phyloP scores from a whole-genome alignment of 2,888 invertebrate genomes.

The Ellobium chinense region DNA sequence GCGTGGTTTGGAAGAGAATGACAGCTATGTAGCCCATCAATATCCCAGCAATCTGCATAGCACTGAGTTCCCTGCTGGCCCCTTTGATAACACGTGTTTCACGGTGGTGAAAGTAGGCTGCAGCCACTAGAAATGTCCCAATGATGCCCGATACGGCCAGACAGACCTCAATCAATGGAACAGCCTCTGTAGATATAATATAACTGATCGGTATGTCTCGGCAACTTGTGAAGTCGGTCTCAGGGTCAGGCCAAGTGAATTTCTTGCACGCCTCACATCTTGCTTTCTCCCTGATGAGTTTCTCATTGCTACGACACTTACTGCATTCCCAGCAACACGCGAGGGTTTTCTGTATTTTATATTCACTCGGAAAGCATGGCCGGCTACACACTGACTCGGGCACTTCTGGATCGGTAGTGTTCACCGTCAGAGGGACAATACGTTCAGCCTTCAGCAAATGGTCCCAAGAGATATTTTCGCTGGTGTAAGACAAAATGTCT shows the following conservation, averaged over 20 bases:
- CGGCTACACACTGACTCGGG: slow-evolving; percentile 54
- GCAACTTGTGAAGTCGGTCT: slow-evolving; percentile 44
- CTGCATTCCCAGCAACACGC: slow-evolving; percentile 60
- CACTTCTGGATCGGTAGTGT: not conserved
- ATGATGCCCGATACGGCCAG: slow-evolving; percentile 32
- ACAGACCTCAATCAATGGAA: slow-evolving; percentile 29
- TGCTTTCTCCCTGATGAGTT: slow-evolving; percentile 32
- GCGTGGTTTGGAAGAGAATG: slow-evolving; percentile 57
- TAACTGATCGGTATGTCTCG: slow-evolving; percentile 25
- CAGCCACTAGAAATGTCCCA: slow-evolving; percentile 15
- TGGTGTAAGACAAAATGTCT: not conserved
- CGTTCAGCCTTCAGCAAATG: not conserved
- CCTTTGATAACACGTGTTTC: slow-evolving; percentile 68
- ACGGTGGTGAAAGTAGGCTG: slow-evolving; percentile 45
- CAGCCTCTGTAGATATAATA: slow-evolving; percentile 29
- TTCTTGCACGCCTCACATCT: slow-evolving; percentile 50
- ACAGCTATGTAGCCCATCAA: slow-evolving; percentile 60
- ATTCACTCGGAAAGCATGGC: slow-evolving; percentile 53
- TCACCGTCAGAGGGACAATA: not conserved
- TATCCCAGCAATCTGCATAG: slow-evolving; percentile 63
- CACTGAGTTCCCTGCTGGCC: slow-evolving; percentile 64
- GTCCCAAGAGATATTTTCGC: slow-evolving; percentile 5
- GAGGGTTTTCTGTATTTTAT: slow-evolving; percentile 49
- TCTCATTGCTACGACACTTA: slow-evolving; percentile 54
- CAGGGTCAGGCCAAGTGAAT: slow-evolving; percentile 56